These are phyloP conservation scores for Fragum sueziense DNA, from an alignment of 2,888 invertebrate species.

Conservation along the genomic window DNA sequence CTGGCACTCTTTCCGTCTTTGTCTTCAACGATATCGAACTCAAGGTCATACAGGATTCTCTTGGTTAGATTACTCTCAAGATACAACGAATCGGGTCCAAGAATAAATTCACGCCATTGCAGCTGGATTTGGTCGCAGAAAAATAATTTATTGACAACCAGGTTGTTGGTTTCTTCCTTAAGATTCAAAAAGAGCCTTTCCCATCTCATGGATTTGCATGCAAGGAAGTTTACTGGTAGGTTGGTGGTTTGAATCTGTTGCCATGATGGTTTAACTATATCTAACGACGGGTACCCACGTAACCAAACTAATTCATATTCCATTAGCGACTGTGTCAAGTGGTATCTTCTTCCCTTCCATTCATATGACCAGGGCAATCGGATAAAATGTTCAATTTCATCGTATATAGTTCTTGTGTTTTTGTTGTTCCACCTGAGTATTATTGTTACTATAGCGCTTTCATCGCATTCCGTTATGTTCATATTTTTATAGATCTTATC, in stretches of 20 bases:
- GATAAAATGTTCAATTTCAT: neutral
- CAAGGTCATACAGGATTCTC: neutral
- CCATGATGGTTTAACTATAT: neutral
- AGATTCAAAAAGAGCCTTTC: neutral
- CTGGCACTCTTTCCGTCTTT: neutral
- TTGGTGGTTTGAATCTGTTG: neutral
- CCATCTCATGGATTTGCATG: neutral
- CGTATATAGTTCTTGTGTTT: neutral
- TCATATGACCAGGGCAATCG: neutral
- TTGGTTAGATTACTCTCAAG: neutral
- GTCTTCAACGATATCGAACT: neutral
- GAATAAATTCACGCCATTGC: neutral
- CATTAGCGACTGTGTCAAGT: neutral
- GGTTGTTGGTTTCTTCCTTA: no score
- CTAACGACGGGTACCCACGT: no score
- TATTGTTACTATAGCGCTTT: neutral
- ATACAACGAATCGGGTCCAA: neutral
- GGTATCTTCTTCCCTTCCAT: neutral
- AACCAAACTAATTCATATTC: neutral
- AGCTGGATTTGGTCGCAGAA: neutral
- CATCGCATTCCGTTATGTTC: neutral
- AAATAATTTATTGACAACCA: neutral
- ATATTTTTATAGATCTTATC: neutral
- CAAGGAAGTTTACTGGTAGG: neutral
- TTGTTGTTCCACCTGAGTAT: neutral